These are phyloP conservation scores for Tragelaphus scriptus DNA, from an alignment of 2,113 vertebrate genomes.

Conservation along the genomic window DNA sequence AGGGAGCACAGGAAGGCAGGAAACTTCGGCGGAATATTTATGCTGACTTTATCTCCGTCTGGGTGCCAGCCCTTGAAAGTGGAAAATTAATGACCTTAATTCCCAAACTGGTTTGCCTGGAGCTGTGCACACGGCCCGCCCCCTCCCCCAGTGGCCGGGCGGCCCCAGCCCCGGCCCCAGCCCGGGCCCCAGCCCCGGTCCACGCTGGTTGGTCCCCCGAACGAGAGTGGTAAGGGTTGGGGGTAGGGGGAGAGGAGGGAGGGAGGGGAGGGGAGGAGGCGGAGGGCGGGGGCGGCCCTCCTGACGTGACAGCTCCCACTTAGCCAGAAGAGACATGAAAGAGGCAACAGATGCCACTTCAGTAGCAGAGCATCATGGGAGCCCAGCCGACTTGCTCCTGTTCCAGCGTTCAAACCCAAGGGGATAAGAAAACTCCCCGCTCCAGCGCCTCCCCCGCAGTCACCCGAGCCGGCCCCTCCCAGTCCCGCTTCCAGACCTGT, in stretches of 20 bases:
- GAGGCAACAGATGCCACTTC: conserved; percentile 98
- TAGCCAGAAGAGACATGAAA: conserved; percentile 98
- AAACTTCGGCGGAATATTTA: conserved; percentile 99
- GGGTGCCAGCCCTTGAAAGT: conserved; percentile 99
- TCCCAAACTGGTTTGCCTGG: conserved; percentile 99
- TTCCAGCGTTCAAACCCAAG: conserved; percentile 73
- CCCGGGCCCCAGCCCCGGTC: conserved; percentile 43
- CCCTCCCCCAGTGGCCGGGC: conserved; percentile 58
- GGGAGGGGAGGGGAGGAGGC: conserved; percentile 81
- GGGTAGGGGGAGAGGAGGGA: conserved; percentile 68
- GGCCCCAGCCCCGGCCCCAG: background rate
- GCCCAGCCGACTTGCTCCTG: conserved; percentile 80
- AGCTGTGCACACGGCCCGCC: conserved; percentile 89
- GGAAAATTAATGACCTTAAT: conserved; percentile 99
- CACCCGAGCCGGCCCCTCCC: background rate
- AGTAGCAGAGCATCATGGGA: conserved; percentile 97
- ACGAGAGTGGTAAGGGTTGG: conserved; percentile 74
- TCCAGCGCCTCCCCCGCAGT: background rate
- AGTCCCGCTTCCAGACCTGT: background rate
- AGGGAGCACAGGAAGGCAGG: conserved; percentile 87
- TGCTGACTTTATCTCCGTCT: conserved; percentile 99
- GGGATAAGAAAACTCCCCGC: background rate
- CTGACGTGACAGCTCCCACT: conserved; percentile 98
- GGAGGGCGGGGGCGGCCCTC: conserved; percentile 87
- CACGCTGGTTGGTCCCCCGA: background rate